phyloP scores from a whole-genome alignment of 1,140 invertebrate species.

The Drosophila tristis region DNA sequence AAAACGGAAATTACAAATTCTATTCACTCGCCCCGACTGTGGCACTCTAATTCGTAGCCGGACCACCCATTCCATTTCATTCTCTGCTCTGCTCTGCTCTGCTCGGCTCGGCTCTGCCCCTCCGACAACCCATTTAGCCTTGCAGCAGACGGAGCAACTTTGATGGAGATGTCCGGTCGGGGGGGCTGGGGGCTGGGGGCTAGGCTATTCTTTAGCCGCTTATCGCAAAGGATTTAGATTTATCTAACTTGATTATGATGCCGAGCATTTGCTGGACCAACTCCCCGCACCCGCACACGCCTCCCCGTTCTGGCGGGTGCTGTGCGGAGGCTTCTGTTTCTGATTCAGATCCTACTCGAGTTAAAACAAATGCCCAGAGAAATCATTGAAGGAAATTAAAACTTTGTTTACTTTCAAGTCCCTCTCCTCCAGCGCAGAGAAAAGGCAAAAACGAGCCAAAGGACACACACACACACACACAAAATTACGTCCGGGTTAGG shows the following conservation, averaged over 20 bases:
- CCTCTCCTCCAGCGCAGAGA: constrained; percentile 1
- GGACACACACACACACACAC: neutral
- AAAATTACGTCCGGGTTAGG: constrained; percentile 9
- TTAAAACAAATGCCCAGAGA: constrained; percentile 75
- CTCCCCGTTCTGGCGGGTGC: neutral
- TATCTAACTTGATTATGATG: constrained; percentile 80
- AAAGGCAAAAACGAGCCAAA: constrained; percentile 1
- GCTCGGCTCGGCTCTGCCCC: neutral
- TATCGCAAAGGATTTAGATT: constrained; percentile 82
- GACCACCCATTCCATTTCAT: neutral
- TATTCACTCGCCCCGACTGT: constrained; percentile 73
- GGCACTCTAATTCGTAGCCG: constrained; percentile 69
- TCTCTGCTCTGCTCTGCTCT: too few species aligned
- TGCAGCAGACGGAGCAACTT: constrained; percentile 38
- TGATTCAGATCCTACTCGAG: neutral
- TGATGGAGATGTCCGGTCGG: constrained; percentile 31
- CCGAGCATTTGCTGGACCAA: neutral
- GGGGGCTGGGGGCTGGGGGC: neutral
- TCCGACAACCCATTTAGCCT: constrained; percentile 28
- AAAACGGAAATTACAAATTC: constrained; percentile 80
- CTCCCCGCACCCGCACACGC: too few species aligned
- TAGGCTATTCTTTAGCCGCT: constrained; percentile 71
- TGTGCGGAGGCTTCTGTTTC: constrained; percentile 16
- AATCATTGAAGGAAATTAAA: constrained; percentile 82
- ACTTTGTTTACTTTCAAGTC: constrained; percentile 79